Evolutionary conservation across 2,797 vertebrate species (phyloP).

Genomic region (Phataginus tetradactyla): DNA sequence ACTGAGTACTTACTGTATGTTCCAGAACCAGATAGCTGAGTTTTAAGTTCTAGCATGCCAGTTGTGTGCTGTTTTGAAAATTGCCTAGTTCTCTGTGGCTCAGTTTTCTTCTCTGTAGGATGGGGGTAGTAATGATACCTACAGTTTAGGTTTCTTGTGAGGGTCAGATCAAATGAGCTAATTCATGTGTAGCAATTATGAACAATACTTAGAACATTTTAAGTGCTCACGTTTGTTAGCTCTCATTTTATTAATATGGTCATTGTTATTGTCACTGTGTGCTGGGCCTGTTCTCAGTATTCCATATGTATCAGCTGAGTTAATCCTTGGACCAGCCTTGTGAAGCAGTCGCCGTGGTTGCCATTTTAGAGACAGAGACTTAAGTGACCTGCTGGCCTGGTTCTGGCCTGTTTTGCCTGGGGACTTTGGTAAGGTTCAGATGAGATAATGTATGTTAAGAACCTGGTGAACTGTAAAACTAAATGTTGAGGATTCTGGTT

Average conservation of each 20-base stretch:
- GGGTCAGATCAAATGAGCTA: background rate
- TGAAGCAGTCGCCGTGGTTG: background rate
- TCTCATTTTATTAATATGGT: fast-evolving
- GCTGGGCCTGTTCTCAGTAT: background rate
- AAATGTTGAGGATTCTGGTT: background rate
- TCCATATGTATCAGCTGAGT: no score
- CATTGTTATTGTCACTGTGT: fast-evolving
- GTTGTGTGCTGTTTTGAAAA: background rate
- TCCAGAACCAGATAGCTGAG: background rate
- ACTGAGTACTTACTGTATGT: background rate
- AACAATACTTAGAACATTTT: fast-evolving
- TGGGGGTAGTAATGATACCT: background rate
- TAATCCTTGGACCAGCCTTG: background rate
- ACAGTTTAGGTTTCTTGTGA: background rate
- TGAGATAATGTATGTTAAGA: background rate
- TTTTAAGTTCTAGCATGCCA: background rate
- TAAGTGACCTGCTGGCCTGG: background rate
- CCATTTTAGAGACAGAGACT: background rate
- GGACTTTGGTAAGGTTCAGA: background rate
- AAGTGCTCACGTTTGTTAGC: background rate
- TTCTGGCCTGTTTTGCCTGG: background rate
- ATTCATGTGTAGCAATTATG: fast-evolving
- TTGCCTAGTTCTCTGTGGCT: background rate
- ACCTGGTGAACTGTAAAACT: background rate
- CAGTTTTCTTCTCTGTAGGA: background rate